A percentile compares a stretch with the other conserved stretches of the same genome.
These are phyloP conservation scores for Gambelia wislizenii DNA, from an alignment of 2,797 vertebrate species.

Conservation along the genomic window DNA sequence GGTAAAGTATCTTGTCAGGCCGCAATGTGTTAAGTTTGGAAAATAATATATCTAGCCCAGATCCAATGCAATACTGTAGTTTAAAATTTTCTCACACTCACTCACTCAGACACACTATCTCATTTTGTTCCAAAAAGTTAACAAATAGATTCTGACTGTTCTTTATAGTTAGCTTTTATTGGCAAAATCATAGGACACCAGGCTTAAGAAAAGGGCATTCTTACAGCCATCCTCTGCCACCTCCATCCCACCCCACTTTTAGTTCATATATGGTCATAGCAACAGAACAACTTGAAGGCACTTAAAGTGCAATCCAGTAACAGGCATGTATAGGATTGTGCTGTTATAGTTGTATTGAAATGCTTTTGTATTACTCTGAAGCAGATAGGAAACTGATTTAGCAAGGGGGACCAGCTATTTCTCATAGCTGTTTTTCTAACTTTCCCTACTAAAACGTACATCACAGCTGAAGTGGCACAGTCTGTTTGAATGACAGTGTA, in stretches of 20 bases:
- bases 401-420: constrained; percentile 23
- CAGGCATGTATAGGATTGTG: not conserved
- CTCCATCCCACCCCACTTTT: not conserved
- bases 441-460: constrained; percentile 32
- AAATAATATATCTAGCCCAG: constrained; percentile 26
- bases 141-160: constrained; percentile 44
- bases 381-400: not conserved
- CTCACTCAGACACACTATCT: not conserved
- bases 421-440: constrained; percentile 24
- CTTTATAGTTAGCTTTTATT: constrained; percentile 40
- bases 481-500: constrained; percentile 38
- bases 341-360: not conserved
- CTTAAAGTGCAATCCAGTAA: not conserved
- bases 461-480: constrained; percentile 32
- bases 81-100: constrained; percentile 22
- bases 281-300: not conserved
- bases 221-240: constrained; percentile 39
- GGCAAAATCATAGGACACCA: constrained; percentile 43
- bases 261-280: constrained; percentile 1
- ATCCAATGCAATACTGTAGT: not conserved
- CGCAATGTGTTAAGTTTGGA: constrained; percentile 10
- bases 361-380: not conserved
- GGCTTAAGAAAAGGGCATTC: constrained; percentile 43
- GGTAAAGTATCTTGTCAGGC: constrained; percentile 47
- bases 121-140: not conserved